Percentiles rank a stretch among this genome's conserved stretches.
Evolutionary conservation across 2,113 vertebrate genomes (phyloP).

Genomic region (Scophthalmus maximus): DNA sequence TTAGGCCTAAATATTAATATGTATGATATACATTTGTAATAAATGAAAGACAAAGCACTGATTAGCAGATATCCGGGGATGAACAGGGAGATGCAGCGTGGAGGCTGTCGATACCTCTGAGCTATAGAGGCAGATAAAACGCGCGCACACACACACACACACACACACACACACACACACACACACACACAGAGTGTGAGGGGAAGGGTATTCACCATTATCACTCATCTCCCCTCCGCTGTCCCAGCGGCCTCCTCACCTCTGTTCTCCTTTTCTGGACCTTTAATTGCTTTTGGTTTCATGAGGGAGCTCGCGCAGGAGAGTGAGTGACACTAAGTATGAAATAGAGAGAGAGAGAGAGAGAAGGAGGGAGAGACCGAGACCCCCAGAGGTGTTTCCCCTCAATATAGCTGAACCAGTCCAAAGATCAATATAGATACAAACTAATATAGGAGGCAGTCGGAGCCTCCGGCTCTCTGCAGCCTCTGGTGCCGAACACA

Average conservation of each 20-base stretch:
- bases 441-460: constrained; percentile 37
- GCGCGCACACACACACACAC: too few relatives aligned
- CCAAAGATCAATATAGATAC: constrained; percentile 60
- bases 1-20: too few relatives aligned
- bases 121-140: too few relatives aligned
- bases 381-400: constrained; percentile 40
- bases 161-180: too few relatives aligned
- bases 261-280: constrained; percentile 10
- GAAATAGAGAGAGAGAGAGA: constrained; percentile 13
- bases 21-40: too few relatives aligned
- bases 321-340: constrained; percentile 7
- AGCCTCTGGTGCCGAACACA: too few relatives aligned
- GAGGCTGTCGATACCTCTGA: too few relatives aligned
- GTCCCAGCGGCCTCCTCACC: constrained; percentile 24
- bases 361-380: too few relatives aligned
- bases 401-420: constrained; percentile 46
- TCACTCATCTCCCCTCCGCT: constrained; percentile 23
- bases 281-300: constrained; percentile 68
- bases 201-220: neutral
- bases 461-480: constrained; percentile 14
- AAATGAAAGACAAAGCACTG: too few relatives aligned
- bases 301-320: constrained; percentile 35
- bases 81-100: too few relatives aligned
- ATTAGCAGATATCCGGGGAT: too few relatives aligned
- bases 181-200: too few relatives aligned